phyloP scores from a whole-genome alignment of 2,113 vertebrate genomes.

The Erpornis zantholeuca region DNA sequence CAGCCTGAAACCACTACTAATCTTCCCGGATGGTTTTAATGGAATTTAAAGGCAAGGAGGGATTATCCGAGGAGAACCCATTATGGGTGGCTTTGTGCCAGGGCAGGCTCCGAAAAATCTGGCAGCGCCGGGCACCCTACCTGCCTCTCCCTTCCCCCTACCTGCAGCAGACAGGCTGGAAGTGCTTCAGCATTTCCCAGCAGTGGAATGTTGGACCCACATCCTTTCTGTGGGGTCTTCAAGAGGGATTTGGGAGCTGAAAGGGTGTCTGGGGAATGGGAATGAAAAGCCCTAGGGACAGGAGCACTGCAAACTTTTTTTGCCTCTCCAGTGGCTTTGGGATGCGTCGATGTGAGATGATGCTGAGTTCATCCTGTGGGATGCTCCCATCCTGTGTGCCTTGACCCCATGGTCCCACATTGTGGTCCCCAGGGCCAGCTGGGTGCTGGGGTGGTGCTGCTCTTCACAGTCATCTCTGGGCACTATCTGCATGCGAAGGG shows the following conservation, averaged over 20 bases:
- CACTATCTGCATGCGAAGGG: fast-evolving
- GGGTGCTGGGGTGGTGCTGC: neutral
- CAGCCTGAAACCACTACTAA: neutral
- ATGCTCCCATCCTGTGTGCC: neutral
- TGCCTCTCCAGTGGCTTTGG: neutral
- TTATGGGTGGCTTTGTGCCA: neutral
- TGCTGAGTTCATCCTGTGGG: neutral
- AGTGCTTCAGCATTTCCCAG: neutral
- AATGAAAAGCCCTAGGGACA: neutral
- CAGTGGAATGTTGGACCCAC: neutral
- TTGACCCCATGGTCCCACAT: neutral
- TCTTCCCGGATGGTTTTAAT: slow-evolving; percentile 30
- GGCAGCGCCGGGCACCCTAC: neutral
- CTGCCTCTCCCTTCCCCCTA: neutral
- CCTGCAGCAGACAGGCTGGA: neutral
- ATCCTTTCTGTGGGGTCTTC: neutral
- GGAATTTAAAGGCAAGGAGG: neutral
- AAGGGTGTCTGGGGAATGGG: neutral
- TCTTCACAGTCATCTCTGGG: neutral
- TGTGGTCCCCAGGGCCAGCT: neutral
- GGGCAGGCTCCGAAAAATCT: neutral
- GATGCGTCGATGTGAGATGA: neutral
- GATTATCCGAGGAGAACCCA: slow-evolving; percentile 28
- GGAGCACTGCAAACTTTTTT: neutral
- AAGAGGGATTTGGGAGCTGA: neutral